These are phyloP conservation scores for Montipora efflorescens DNA, from an alignment of 64 coral and sea anemone species.

Conservation along the genomic window DNA sequence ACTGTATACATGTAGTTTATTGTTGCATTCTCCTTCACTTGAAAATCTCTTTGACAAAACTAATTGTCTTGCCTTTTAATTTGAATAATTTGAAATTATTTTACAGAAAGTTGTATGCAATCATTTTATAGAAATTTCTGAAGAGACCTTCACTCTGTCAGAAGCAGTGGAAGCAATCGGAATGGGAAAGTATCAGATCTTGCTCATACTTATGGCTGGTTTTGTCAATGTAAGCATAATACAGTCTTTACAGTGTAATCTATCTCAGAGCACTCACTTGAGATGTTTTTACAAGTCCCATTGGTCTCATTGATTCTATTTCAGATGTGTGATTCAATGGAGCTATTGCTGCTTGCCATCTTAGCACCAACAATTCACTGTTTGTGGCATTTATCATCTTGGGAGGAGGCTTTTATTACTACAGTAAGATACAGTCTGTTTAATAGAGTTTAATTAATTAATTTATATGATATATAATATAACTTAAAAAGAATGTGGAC, in stretches of 20 bases:
- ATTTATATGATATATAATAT: no score
- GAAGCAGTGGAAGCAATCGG: constrained; percentile 40
- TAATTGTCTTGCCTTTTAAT: no score
- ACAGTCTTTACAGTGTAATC: no score
- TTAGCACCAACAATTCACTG: constrained; percentile 70
- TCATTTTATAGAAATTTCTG: constrained; percentile 23
- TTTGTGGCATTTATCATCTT: constrained; percentile 63
- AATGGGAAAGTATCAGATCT: constrained; percentile 45
- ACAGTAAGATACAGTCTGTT: constrained; percentile 51
- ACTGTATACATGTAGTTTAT: no score
- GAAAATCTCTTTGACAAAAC: no score
- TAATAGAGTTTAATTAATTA: no score
- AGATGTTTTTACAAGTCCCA: no score
- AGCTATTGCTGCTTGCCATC: constrained; percentile 70
- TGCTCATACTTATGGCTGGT: constrained; percentile 47
- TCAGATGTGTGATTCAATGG: constrained; percentile 62
- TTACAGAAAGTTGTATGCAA: no score
- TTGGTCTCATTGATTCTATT: background rate
- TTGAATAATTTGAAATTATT: no score
- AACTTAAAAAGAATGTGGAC: no score
- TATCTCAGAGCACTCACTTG: no score
- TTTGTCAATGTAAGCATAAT: constrained; percentile 42
- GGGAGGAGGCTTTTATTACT: constrained; percentile 70
- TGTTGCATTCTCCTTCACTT: no score
- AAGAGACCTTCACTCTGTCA: constrained; percentile 36